Conservation (phyloP, 53 echinoderm and acorn worm genomes). For the Hippasteria phrygiana region DNA sequence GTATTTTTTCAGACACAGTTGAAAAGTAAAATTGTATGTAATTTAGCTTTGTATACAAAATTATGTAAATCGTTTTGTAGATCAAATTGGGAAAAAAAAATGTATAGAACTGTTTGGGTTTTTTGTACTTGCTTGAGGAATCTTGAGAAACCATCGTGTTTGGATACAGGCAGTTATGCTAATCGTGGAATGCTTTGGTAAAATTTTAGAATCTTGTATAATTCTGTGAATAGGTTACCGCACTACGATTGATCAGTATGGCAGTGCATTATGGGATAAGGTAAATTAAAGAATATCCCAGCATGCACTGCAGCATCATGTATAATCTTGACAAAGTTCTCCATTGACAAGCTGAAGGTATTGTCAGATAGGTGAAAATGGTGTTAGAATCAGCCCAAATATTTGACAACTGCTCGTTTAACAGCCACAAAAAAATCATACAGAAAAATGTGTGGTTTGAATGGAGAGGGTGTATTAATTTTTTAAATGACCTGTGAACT, state of each 20-base stretch:
- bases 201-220: background rate
- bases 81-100: background rate
- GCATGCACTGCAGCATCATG: background rate
- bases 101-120: conserved; percentile 1
- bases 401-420: no score
- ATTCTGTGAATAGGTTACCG: background rate
- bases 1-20: background rate
- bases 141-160: no score
- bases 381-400: no score
- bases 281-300: background rate
- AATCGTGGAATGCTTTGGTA: background rate
- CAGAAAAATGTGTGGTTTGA: no score
- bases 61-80: background rate
- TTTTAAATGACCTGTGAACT: no score
- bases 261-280: background rate
- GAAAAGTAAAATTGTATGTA: background rate
- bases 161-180: background rate
- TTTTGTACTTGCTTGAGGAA: background rate
- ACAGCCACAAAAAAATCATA: no score
- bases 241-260: background rate
- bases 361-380: no score
- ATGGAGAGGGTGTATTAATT: no score
- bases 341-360: no score
- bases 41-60: background rate
- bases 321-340: background rate